phyloP scores from a whole-genome alignment of 2,113 vertebrate genomes.

The Sapajus apella region DNA sequence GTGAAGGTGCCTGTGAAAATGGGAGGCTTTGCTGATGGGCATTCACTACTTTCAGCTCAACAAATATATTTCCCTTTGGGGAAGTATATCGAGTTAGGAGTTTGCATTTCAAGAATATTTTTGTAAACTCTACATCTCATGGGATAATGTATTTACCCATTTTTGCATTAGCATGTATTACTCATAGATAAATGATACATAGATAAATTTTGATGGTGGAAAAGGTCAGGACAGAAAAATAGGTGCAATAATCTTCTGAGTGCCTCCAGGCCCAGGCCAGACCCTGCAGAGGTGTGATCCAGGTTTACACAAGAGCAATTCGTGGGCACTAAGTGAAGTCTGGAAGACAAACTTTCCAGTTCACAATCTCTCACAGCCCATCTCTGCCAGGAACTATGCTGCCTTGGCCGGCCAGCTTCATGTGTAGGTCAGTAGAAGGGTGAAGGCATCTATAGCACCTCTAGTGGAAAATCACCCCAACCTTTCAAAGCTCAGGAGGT shows the following conservation, averaged over 20 bases:
- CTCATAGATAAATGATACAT: not conserved
- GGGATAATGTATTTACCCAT: not conserved
- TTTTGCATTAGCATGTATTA: constrained; percentile 4
- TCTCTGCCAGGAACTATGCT: not conserved
- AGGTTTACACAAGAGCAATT: not conserved
- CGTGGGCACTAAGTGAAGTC: not conserved
- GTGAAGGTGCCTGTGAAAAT: not conserved
- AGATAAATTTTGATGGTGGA: not conserved
- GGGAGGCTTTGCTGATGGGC: not conserved
- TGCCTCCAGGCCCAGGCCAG: no score
- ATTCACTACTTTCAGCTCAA: not conserved
- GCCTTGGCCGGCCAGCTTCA: not conserved
- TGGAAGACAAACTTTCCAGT: not conserved
- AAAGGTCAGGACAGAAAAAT: not conserved
- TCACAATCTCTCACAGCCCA: not conserved
- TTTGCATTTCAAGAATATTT: constrained; percentile 25
- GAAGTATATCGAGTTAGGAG: not conserved
- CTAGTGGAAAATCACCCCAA: not conserved
- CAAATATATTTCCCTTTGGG: constrained; percentile 20
- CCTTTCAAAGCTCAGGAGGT: not conserved
- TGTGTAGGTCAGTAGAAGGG: not conserved
- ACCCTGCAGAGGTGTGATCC: not conserved
- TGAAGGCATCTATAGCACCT: not conserved
- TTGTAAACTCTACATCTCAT: not conserved
- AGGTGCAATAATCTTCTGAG: not conserved